Evolutionary conservation across 2,797 vertebrate species (phyloP), one percentile per base, ranked within the genome.

Genomic region (Benthosema pterotum): DNA sequence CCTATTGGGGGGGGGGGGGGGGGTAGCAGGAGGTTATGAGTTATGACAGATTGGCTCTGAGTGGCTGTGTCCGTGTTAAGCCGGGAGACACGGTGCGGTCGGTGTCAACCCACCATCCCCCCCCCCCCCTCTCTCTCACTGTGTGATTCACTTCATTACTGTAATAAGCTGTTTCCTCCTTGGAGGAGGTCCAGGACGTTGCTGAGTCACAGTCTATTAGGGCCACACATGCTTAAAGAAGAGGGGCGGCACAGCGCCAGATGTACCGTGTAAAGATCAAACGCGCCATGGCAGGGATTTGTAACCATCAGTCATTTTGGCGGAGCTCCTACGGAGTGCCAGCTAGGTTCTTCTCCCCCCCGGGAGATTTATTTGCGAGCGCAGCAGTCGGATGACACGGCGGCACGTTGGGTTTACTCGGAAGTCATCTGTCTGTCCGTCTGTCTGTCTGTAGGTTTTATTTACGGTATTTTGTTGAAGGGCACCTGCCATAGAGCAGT

Each of bases 91-190:
- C 5, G 28, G 6, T 32, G 28, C 4, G 28, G 28, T 8, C 28
- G 5, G 28, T 32, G 28, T 32, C 28, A 7, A 5, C 28, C 28
- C 28, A 5, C 28, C 28, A 5, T 6, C 28, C 5, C 28, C 5
- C 5, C 5, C 28, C 6, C 6, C 60, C 61, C 60, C 67, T 69
- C 25, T 51, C 65, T 74, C 77, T 83, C 77, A 67, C 79, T 80
- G 70, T 67, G 65, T 82, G 84, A 81, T 87, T 86, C 76, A 82
- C 70, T 82, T 88, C 87, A 90, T 88, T 87, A 85, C 87, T 83
- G 83, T 87, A 87, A 89, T 87, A 83, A 83, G 76, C 83, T 80
- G 84, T 88, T 90, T 86, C 83, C 78, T 85, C 72, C 7, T 32
- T 74, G 72, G 77, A 86, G 82, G 86, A 82, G 76, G 83, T 84